Evolutionary conservation across 2,113 vertebrate genomes (phyloP), one percentile per base, ranked within the genome.

Genomic region (Bubalus kerabau): DNA sequence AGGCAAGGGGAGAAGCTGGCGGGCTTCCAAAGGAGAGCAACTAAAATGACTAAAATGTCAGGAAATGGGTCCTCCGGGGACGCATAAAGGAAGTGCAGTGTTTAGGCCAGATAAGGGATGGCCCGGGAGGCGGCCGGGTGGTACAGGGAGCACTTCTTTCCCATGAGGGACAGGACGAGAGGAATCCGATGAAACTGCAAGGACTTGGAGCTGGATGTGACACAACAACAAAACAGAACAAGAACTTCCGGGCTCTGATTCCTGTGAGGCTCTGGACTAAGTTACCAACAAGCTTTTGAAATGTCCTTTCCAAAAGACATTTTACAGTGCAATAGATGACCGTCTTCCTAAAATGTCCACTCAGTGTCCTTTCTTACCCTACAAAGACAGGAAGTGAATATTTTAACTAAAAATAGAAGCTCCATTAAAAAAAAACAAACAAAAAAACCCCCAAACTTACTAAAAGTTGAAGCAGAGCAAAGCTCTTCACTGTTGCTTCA

Each of bases 371-470:
- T 90, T 93, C 90, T 64, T 95, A 95, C 12, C 23, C 52, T 93
- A 64, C 30, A 76, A 85, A 94, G 56, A 43, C 57, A 93, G 60
- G 28, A 43, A 57, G 90, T 90, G 85, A 85, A 14, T 82, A 57
- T 81, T 90, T 95, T 83, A 86, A 91, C 78, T 78, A 95, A 59
- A 91, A 93, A 94, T 80, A 96, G 36, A 92, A 71, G 52, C 54
- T 56, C 84, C 80, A 40, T 91, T 92, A 4, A 88, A 91, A 50
- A 91, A 50, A 54, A 40, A 36, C 54, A 43, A 87, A 19, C 4
- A 46, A 30, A 76, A 17, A 60, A 67, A 64, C 0, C 67, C 0
- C 21, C 16, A 86, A 92, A 56, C 15, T 67, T 57, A 36, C 0
- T 50, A n/a, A 82, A 92, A 92, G 81, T 3, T 60, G 36, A 84